Evolutionary conservation across 2,888 invertebrate species (phyloP), one percentile per base, ranked within the genome.

Genomic region (Galerucella calmariensis): DNA sequence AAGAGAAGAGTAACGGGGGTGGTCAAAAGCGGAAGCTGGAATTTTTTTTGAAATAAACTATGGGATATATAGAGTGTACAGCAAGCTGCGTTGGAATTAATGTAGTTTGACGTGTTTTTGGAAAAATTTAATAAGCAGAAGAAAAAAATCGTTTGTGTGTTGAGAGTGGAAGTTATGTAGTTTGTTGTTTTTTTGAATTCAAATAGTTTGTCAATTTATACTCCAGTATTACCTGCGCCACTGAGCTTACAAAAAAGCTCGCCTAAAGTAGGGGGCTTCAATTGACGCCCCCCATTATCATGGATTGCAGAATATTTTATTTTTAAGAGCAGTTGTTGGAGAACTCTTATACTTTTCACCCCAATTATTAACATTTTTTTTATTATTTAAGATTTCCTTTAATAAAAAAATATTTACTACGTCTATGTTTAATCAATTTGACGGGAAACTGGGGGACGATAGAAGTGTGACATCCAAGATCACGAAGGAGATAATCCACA

Each of bases 401-500:
- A 48, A 48, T 48, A 11, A 48, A 48, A 48, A 48, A 35, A 0
- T 8, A 1, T 5, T 1, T 35, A 5, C 35, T 48, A 48, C 48
- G 35, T 8, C 35, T 35, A 35, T 48, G 48, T 48, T 48, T 48
- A 48, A 12, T 12, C 48, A 2, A 48, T 48, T 48, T 48, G 48
- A 12, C 14, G 12, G 11, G 2, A 46, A 14, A 27, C 66, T 24
- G 24, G 8, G 51, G 48, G 24, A 48, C 10, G 66, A 66, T 53
- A 14, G 48, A 51, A 66, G 51, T 66, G 66, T 53, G 66, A 66
- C 66, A 48, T 66, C 24, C 46, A 66, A 66, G 66, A 66, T 66
- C 51, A 66, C 48, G 27, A 24, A 66, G 16, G 14, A 66, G 24
- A 66, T 48, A 66, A 66, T 27, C 24, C n/a, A n/a, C 46, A 51